Percentiles rank a stretch among this genome's conserved stretches.
Evolutionary conservation across 2,113 vertebrate species (phyloP).

Genomic region (Prolemur simus): DNA sequence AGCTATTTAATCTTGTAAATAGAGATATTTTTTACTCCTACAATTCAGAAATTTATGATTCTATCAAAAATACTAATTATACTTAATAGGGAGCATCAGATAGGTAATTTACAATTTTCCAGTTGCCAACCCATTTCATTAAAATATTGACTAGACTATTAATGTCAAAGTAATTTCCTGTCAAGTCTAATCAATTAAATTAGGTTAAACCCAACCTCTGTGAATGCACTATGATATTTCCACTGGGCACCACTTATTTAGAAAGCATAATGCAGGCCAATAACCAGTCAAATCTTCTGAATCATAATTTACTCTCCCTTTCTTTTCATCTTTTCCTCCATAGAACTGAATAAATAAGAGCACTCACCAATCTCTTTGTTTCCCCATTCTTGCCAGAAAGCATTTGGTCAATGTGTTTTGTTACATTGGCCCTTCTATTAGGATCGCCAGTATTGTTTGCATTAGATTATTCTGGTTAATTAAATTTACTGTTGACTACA

Average conservation of each 20-base stretch:
- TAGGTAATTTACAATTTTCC: constrained; percentile 56
- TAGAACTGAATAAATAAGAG: background rate
- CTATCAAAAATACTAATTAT: constrained; percentile 57
- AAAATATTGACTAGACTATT: constrained; percentile 44
- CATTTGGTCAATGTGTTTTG: background rate
- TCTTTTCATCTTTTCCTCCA: background rate
- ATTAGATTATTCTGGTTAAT: background rate
- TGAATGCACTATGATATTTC: background rate
- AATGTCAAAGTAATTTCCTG: constrained; percentile 48
- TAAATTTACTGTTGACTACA: background rate
- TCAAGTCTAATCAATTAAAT: constrained; percentile 46
- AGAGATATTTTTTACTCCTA: constrained; percentile 27
- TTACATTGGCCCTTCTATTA: background rate
- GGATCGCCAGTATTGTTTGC: background rate
- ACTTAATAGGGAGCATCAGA: constrained; percentile 32
- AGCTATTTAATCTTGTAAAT: constrained; percentile 48
- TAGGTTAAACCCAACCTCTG: background rate
- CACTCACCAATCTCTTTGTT: background rate
- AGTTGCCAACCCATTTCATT: constrained; percentile 55
- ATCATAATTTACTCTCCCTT: background rate
- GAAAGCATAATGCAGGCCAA: background rate
- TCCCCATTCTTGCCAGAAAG: background rate
- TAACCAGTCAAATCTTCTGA: background rate
- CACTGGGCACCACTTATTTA: background rate
- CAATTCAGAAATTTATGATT: constrained; percentile 55